A percentile compares a stretch with the other conserved stretches of the same genome.
These are phyloP conservation scores for Malurus splendens DNA, from an alignment of 2,797 vertebrate genomes.

Conservation along the genomic window DNA sequence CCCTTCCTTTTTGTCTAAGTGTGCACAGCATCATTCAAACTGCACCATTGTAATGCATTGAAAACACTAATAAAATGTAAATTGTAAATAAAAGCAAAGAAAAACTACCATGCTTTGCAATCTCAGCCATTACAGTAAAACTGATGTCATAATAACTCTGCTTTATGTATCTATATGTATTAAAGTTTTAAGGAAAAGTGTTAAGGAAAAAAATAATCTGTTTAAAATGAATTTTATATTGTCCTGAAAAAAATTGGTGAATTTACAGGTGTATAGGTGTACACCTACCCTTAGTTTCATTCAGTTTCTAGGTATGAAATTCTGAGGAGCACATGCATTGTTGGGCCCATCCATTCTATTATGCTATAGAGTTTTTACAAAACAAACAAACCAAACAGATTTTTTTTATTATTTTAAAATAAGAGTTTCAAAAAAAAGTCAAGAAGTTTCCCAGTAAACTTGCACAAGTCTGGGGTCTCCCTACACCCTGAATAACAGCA, in stretches of 20 bases:
- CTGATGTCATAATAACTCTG: not conserved
- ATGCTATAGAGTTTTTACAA: not conserved
- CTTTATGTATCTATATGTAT: rapidly evolving
- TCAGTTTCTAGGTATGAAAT: not conserved
- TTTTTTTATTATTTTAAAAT: not conserved
- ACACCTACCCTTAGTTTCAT: not conserved
- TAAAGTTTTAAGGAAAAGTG: not conserved
- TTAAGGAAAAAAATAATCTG: not conserved
- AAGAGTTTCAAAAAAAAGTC: not conserved
- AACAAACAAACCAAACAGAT: not conserved
- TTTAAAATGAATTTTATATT: not conserved
- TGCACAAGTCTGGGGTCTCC: not conserved
- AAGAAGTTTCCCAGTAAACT: not conserved
- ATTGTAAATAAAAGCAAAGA: not conserved
- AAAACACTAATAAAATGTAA: not conserved
- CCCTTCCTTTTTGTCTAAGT: not conserved
- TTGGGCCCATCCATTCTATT: not conserved
- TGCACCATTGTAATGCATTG: not conserved
- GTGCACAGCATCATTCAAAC: not conserved
- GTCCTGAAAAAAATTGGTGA: not conserved
- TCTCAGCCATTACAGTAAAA: not conserved
- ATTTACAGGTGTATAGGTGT: not conserved
- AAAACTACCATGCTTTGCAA: not conserved
- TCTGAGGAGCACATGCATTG: not conserved
- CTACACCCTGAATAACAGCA: not conserved